phyloP scores from a whole-genome alignment of 2,888 invertebrate genomes.

The Acleris cristana region DNA sequence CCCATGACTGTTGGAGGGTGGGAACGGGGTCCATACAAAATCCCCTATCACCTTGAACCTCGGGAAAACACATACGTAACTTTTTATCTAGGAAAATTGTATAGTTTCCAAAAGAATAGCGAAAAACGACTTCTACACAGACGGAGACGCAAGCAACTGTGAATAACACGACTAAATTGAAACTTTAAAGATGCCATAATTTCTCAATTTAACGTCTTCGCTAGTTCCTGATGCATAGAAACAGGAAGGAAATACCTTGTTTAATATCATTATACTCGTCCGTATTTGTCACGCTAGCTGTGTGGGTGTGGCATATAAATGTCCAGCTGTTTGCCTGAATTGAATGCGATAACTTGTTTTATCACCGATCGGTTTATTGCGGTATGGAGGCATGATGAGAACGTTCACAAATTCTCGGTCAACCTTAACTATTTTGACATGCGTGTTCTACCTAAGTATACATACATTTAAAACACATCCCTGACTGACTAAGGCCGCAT shows the following conservation, averaged over 20 bases:
- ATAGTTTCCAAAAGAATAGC: too few species aligned
- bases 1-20: too few species aligned
- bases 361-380: slow-evolving; percentile 29
- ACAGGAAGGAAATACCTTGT: slow-evolving; percentile 20
- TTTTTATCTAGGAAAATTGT: too few species aligned
- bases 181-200: background rate
- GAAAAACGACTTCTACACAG: too few species aligned
- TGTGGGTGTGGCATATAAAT: slow-evolving; percentile 16
- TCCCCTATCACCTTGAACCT: too few species aligned
- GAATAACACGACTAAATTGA: background rate
- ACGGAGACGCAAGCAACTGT: too few species aligned
- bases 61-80: too few species aligned
- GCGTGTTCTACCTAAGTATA: background rate
- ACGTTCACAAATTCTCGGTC: slow-evolving; percentile 3
- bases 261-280: slow-evolving; percentile 17
- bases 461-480: too few species aligned
- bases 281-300: slow-evolving; percentile 18
- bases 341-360: slow-evolving; percentile 36
- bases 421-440: background rate
- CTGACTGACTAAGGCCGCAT: too few species aligned
- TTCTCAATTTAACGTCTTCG: background rate
- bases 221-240: background rate
- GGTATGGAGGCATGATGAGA: slow-evolving; percentile 15
- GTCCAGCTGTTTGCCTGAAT: slow-evolving; percentile 36
- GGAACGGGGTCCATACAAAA: too few species aligned